Percentiles rank a stretch among this genome's conserved stretches.
These are phyloP conservation scores for Heliconius melpomene DNA, from an alignment of 1,140 invertebrate species.

Conservation along the genomic window DNA sequence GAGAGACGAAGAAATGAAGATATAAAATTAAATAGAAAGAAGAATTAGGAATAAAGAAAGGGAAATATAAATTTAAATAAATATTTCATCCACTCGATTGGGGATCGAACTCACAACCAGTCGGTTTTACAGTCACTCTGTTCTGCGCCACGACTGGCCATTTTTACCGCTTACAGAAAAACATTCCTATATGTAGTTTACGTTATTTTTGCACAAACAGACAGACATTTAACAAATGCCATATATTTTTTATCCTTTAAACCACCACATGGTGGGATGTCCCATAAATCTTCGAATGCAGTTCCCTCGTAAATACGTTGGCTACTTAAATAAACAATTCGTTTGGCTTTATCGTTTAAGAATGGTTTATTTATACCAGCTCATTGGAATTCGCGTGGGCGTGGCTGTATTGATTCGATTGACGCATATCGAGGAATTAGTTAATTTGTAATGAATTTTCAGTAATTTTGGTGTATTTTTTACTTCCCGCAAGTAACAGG, in stretches of 20 bases:
- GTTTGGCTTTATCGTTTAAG: slow-evolving; percentile 26
- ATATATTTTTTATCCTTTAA: slow-evolving; percentile 15
- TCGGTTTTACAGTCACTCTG: too few species aligned
- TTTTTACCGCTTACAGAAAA: neutral
- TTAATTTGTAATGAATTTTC: neutral
- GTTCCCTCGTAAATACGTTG: slow-evolving; percentile 25
- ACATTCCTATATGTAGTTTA: neutral
- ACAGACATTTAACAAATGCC: neutral
- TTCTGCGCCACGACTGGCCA: too few species aligned
- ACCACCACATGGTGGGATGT: slow-evolving; percentile 14
- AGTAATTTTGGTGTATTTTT: too few species aligned
- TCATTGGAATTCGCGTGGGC: slow-evolving; percentile 31
- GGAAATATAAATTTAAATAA: too few species aligned
- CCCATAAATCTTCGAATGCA: slow-evolving; percentile 24
- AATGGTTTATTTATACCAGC: slow-evolving; percentile 33
- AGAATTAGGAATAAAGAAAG: too few species aligned
- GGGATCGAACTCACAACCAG: too few species aligned
- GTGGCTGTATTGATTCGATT: slow-evolving; percentile 27
- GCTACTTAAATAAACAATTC: slow-evolving; percentile 26
- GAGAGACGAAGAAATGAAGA: too few species aligned
- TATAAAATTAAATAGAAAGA: too few species aligned
- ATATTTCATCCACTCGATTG: too few species aligned
- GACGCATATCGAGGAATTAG: slow-evolving; percentile 24
- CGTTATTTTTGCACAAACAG: neutral
- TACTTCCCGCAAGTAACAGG: too few species aligned